Evolutionary conservation across 2,113 vertebrate genomes (phyloP).

Genomic region (Oncorhynchus mykiss): DNA sequence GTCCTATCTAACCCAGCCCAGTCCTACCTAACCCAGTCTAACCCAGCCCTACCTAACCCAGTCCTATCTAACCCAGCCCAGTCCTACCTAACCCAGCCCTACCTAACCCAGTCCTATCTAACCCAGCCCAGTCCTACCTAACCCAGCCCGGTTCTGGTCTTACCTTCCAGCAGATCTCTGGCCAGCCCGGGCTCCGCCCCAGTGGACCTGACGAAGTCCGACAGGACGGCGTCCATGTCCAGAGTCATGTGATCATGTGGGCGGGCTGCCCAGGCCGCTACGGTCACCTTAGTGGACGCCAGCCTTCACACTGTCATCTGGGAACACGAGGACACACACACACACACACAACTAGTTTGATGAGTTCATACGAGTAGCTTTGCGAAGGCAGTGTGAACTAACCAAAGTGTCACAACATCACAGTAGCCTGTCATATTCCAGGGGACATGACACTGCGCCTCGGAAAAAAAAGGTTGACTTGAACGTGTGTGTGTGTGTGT

Average conservation of each 20-base stretch:
- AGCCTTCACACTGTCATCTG: constrained; percentile 94
- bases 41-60: too few relatives aligned
- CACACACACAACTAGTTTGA: neutral
- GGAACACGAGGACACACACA: neutral
- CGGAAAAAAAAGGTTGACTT: neutral
- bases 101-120: neutral
- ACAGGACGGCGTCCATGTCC: constrained; percentile 99
- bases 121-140: too few relatives aligned
- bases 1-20: too few relatives aligned
- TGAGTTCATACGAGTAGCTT: neutral
- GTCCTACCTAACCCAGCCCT: too few relatives aligned
- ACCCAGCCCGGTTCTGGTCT: constrained; percentile 37
- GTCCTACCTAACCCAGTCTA: too few relatives aligned
- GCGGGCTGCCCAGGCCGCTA: constrained; percentile 85
- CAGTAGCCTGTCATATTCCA: constrained; percentile 14
- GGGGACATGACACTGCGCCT: neutral
- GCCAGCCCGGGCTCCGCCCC: constrained; percentile 99
- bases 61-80: too few relatives aligned
- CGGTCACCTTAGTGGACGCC: constrained; percentile 79
- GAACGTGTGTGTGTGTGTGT: neutral
- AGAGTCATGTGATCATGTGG: constrained; percentile 98
- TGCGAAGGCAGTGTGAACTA: neutral
- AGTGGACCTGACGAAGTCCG: constrained; percentile 99
- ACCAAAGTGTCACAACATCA: constrained; percentile 10
- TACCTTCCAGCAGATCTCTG: constrained; percentile 99